Percentiles rank a stretch among this genome's conserved stretches.
phyloP scores from a whole-genome alignment of 2,797 vertebrate genomes.

The Loriculus beryllinus region DNA sequence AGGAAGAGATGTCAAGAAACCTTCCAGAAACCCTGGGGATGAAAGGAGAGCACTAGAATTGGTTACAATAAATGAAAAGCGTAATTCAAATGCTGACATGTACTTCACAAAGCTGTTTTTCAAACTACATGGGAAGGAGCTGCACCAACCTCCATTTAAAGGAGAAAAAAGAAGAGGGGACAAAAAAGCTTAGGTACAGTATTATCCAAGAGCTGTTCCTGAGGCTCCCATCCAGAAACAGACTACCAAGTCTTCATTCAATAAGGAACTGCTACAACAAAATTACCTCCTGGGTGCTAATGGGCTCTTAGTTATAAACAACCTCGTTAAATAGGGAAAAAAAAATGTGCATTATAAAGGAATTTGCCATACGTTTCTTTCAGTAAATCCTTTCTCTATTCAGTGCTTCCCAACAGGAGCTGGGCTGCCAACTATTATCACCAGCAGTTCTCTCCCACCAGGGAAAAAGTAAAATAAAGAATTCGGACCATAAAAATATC shows the following conservation, averaged over 20 bases:
- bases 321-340: not conserved
- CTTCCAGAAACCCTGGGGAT: not conserved
- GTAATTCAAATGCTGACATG: slow-evolving; percentile 26
- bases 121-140: not conserved
- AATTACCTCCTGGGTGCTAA: slow-evolving; percentile 5
- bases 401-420: slow-evolving; percentile 37
- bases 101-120: not conserved
- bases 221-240: slow-evolving; percentile 11
- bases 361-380: slow-evolving; percentile 5
- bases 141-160: not conserved
- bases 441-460: slow-evolving; percentile 34
- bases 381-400: slow-evolving; percentile 35
- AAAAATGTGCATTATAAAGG: not conserved
- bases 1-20: not conserved
- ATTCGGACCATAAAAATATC: not conserved
- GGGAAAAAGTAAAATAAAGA: slow-evolving; percentile 29
- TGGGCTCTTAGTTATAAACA: slow-evolving; percentile 30
- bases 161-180: not conserved
- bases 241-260: slow-evolving; percentile 23
- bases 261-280: not conserved
- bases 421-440: not conserved
- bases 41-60: not conserved
- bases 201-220: not conserved
- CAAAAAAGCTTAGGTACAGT: not conserved
- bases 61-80: slow-evolving; percentile 8